Base-by-base conservation (phyloP, 2,888 invertebrate genomes). In the Pycnomerus fuliginosus region DNA sequence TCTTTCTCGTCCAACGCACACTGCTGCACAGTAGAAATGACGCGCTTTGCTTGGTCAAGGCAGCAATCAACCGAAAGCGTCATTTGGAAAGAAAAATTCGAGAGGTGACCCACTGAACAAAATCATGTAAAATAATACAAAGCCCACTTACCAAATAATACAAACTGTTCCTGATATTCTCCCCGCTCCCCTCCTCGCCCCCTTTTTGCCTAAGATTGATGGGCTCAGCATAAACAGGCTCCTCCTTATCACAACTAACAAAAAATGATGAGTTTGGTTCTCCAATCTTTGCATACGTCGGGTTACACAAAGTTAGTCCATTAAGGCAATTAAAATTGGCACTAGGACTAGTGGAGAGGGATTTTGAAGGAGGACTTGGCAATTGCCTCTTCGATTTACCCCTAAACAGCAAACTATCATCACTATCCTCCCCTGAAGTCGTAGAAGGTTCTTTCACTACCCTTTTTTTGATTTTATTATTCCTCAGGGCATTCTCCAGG, bases 161-260 rank as follows among this genome's bases (percentile, higher is more conserved):
- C 30, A 75, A 64, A 55, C 71, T 73, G 47, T 65, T 68, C 45
- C 66, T 56, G 22, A 62, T 57, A 32, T 55, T 55, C 16, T 48
- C 48, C 32, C 46, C 44, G 23, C 32, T 41, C 28, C 25, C 7
- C 5, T 27, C 7, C 34, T 52, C 52, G 20, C 42, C 48, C 35
- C 51, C 54, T 38, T 53, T 60, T 12, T 25, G 32, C 10, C 10
- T 11, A 14, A 25, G 20, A 39, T 69, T 67, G 61, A 73, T 80
- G 0, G 83, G 83, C 53, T 80, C 80, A 50, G 82, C 82, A 60
- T 83, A 83, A 15, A 83, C 79, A 53, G 80, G 82, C 53, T 82
- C 82, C 16, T 75, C 67, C 17, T 17, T 15, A 7, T 56, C 57
- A 22, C 61, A 65, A 12, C 53, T 57, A 35, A 69, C 63, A 61